Conservation (phyloP, 2,888 invertebrate species). For the Catocala fraxini region DNA sequence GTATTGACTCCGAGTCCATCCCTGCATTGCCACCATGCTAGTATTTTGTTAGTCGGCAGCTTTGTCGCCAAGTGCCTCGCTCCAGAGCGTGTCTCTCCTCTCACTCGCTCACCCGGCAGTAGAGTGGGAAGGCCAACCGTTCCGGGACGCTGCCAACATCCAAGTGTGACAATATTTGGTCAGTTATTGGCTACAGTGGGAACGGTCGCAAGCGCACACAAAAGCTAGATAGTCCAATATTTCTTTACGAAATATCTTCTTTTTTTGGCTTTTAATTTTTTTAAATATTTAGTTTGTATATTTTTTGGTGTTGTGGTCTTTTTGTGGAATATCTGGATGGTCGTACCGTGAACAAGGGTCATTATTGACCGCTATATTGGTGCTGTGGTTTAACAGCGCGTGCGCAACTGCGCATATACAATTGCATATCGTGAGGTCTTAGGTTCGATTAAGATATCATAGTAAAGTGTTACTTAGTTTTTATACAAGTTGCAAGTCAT, state of each 20-base stretch:
- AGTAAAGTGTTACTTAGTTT: no score
- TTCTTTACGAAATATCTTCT: slow-evolving; percentile 30
- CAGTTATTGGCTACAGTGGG: slow-evolving; percentile 83
- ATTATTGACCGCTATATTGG: no score
- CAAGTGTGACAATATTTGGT: slow-evolving; percentile 77
- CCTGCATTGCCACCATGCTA: slow-evolving; percentile 85
- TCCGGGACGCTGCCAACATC: slow-evolving; percentile 65
- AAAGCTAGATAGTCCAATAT: slow-evolving; percentile 48
- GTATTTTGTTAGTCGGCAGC: slow-evolving; percentile 85
- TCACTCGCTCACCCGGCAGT: slow-evolving; percentile 42
- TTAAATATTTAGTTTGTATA: slow-evolving; percentile 7
- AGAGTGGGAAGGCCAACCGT: slow-evolving; percentile 59
- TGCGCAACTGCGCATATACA: no score
- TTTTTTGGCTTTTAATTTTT: slow-evolving; percentile 32
- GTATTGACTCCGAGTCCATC: slow-evolving; percentile 48
- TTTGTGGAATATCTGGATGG: no score
- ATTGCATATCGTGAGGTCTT: no score
- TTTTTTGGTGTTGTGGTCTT: no score
- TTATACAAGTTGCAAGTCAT: no score
- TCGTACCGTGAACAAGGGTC: no score
- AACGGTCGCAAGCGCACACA: slow-evolving; percentile 40
- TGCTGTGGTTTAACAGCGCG: no score
- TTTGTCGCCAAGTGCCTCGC: slow-evolving; percentile 72
- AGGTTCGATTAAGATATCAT: no score
- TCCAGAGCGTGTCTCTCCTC: slow-evolving; percentile 53